These are phyloP conservation scores for Atta texana DNA, from an alignment of 1,140 invertebrate species.

Conservation along the genomic window DNA sequence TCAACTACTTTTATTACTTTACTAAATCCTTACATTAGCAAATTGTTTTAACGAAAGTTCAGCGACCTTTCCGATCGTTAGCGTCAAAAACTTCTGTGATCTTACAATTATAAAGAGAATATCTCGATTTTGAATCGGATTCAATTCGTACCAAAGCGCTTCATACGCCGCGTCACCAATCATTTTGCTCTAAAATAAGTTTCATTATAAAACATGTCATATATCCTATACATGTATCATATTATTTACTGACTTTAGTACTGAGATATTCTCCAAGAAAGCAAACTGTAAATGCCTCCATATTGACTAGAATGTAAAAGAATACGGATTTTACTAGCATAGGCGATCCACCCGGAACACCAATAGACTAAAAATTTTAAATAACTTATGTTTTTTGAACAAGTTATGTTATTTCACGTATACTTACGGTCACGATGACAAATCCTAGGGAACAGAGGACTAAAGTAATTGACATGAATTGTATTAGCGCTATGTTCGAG, in stretches of 20 bases:
- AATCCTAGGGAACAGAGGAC: slow-evolving; percentile 59
- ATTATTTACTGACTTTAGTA: slow-evolving; percentile 36
- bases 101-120: slow-evolving; percentile 51
- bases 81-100: slow-evolving; percentile 49
- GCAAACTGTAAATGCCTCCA: slow-evolving; percentile 54
- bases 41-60: slow-evolving; percentile 54
- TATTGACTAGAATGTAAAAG: slow-evolving; percentile 38
- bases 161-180: slow-evolving; percentile 48
- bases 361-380: slow-evolving; percentile 43
- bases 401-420: background rate
- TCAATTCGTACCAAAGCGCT: slow-evolving; percentile 53
- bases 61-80: slow-evolving; percentile 56
- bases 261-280: slow-evolving; percentile 59
- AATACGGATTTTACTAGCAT: slow-evolving; percentile 40
- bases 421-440: slow-evolving; percentile 51
- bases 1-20: background rate
- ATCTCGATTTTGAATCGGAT: slow-evolving; percentile 35
- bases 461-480: slow-evolving; percentile 42
- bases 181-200: slow-evolving; percentile 44
- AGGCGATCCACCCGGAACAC: background rate
- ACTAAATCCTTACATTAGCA: slow-evolving; percentile 44
- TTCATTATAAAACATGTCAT: background rate
- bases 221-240: background rate
- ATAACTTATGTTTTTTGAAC: background rate
- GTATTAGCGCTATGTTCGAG: slow-evolving; percentile 25